Percentiles rank a stretch among this genome's conserved stretches.
Evolutionary conservation across 1,140 invertebrate genomes (phyloP).

Genomic region (Telenomus remus): DNA sequence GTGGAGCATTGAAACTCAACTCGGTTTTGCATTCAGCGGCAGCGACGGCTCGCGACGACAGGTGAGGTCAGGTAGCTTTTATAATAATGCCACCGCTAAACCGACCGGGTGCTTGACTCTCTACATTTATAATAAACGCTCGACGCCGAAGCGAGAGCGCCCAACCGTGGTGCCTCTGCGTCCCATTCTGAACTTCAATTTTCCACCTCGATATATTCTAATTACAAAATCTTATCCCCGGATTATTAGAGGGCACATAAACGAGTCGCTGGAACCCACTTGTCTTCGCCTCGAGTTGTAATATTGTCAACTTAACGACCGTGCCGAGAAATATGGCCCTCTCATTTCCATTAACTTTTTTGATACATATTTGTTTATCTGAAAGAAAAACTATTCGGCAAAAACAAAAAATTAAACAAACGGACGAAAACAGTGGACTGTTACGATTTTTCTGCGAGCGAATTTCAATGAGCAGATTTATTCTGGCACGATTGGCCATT

Average conservation of each 20-base stretch:
- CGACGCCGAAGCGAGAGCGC: conserved; percentile 30
- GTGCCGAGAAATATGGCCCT: conserved; percentile 1
- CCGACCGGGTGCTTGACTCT: conserved; percentile 18
- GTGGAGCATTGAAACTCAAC: conserved; percentile 18
- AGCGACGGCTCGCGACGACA: conserved; percentile 45
- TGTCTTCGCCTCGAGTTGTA: conserved; percentile 15
- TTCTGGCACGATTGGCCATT: conserved; percentile 2
- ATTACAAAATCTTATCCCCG: conserved; percentile 36
- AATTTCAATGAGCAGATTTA: no score
- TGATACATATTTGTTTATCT: no score
- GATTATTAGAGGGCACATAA: conserved; percentile 35
- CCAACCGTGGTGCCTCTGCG: conserved; percentile 27
- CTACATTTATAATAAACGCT: conserved; percentile 38
- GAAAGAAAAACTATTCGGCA: no score
- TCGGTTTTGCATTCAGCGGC: conserved; percentile 42
- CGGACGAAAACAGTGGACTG: no score
- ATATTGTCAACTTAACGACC: conserved; percentile 23
- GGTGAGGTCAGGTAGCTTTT: conserved; percentile 45
- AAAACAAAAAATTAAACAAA: no score
- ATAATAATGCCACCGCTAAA: conserved; percentile 46
- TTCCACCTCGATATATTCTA: conserved; percentile 34
- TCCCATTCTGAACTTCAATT: conserved; percentile 41
- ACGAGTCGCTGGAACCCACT: conserved; percentile 23
- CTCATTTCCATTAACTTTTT: conserved; percentile 2
- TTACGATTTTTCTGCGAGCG: no score